phyloP scores from a whole-genome alignment of 2,888 invertebrate genomes.

The Cephus pygmeus region DNA sequence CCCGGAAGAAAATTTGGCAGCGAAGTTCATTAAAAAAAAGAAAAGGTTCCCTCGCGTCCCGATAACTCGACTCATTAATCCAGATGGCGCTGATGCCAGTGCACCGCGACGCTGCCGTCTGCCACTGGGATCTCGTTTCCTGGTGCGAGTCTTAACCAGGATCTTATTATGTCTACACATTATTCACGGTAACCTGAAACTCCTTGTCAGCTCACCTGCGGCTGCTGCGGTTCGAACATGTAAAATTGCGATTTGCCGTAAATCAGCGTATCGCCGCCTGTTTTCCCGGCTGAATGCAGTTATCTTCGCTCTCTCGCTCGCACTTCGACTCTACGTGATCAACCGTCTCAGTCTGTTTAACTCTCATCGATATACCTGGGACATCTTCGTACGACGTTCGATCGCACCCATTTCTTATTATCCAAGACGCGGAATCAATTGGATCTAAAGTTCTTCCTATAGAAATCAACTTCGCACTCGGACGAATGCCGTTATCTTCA shows the following conservation, averaged over 20 bases:
- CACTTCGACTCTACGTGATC: background rate
- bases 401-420: background rate
- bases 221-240: background rate
- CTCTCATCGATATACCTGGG: background rate
- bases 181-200: conserved; percentile 27
- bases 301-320: conserved; percentile 18
- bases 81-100: conserved; percentile 34
- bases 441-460: background rate
- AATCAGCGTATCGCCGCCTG: conserved; percentile 39
- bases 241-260: conserved; percentile 33
- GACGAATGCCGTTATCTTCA: background rate
- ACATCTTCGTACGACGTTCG: background rate
- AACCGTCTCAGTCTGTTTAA: background rate
- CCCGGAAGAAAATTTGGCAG: conserved; percentile 23
- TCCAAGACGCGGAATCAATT: background rate
- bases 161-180: conserved; percentile 52
- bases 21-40: conserved; percentile 40
- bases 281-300: conserved; percentile 38
- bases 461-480: background rate
- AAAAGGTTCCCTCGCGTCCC: conserved; percentile 23
- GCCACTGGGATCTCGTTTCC: conserved; percentile 8
- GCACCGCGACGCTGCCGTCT: conserved; percentile 23
- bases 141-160: conserved; percentile 50
- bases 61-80: conserved; percentile 46
- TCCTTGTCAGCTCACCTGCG: conserved; percentile 23